Evolutionary conservation across 2,888 invertebrate genomes (phyloP), one percentile per base, ranked within the genome.

Genomic region (Artemia sinica): DNA sequence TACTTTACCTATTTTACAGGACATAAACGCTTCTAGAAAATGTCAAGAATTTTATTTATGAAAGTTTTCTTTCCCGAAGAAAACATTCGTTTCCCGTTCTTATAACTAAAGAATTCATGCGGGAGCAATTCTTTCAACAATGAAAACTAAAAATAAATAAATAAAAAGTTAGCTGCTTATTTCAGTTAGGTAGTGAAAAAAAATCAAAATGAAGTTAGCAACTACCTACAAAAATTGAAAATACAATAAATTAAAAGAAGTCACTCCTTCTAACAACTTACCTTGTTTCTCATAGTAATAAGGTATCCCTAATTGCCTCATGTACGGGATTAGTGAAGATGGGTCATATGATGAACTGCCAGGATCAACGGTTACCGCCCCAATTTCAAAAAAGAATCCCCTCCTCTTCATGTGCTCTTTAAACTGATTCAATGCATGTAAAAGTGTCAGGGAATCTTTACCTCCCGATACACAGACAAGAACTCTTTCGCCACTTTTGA

Each of bases 391-490:
- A 73, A 84, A 81, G 65, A 89, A 82, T 13, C 88, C 89, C 76
- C 88, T 85, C 2, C 85, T 83, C 70, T 84, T 80, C 7, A 85
- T 83, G 75, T 88, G 86, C 77, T 84, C 87, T 79, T 89, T 88
- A 77, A 90, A 90, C 76, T 92, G 91, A 69, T 87, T 84, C 74
- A 93, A 79, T 0, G 88, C 85, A 76, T 93, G 92, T 0, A 93
- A 80, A 11, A 93, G 80, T 1, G 88, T 86, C n/a, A 92, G 79
- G 0, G 91, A 91, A 75, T 89, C 86, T 73, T 87, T 86, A 4
- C 89, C 88, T 0, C 88, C 90, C 0, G 91, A 90, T 66, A 93
- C 79, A 76, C 92, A 91, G 13, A 92, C 85, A 75, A 93, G 80
- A 14, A 92, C 84, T 71, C 85, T 83, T 77, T 93, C 92, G 3